phyloP scores from a whole-genome alignment of 2,888 invertebrate species.

The Xanthia icteritia region DNA sequence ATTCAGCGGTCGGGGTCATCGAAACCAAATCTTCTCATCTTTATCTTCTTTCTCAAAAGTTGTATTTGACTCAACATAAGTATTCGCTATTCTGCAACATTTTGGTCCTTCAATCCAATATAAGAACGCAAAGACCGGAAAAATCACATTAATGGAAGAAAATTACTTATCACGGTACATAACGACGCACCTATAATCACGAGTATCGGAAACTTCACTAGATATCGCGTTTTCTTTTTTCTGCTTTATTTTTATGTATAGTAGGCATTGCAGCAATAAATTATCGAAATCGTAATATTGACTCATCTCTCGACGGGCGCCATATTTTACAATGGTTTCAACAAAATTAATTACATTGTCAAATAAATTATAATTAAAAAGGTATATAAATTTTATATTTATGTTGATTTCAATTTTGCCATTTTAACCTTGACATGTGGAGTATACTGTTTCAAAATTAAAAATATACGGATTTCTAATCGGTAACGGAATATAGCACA shows the following conservation, averaged over 20 bases:
- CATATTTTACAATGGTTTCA: conserved; percentile 14
- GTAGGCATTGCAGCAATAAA: neutral
- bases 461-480: conserved; percentile 4
- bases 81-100: no score
- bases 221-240: neutral
- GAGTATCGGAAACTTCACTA: conserved; percentile 22
- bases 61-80: no score
- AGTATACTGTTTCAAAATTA: conserved; percentile 20
- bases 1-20: neutral
- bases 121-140: conserved; percentile 13
- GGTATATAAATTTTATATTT: neutral
- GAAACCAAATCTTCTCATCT: neutral
- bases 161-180: conserved; percentile 18
- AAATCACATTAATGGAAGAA: conserved; percentile 24
- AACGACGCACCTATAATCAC: conserved; percentile 21
- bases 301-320: conserved; percentile 20
- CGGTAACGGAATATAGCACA: no score
- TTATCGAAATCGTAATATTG: conserved; percentile 4
- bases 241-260: neutral
- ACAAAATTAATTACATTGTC: neutral
- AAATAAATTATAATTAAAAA: conserved; percentile 24
- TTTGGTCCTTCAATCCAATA: neutral
- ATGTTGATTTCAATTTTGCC: conserved; percentile 16
- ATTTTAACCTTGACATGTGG: conserved; percentile 40
- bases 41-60: no score